Base-by-base conservation (phyloP, 2,113 vertebrate species). In the Heterocephalus glaber region DNA sequence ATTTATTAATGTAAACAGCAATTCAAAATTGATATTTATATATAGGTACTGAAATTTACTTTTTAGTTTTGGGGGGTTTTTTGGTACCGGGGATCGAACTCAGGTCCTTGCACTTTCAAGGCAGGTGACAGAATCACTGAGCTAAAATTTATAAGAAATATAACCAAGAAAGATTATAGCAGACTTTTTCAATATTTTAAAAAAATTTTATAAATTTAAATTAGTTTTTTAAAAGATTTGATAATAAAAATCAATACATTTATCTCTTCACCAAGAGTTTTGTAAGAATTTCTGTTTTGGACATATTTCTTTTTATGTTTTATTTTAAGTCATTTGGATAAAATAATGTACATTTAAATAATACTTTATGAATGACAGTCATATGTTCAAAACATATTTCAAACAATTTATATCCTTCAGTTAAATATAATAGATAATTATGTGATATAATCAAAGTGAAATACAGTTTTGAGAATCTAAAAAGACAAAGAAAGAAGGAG, bases 241-340 rank as follows among this genome's bases (percentile, higher is more conserved):
- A 14, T 49, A 93, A 81, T 63, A 77, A 82, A 85, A 47, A 65
- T 74, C 79, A 86, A 35, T 86, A 87, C 28, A 89, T 54, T 61
- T 76, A 79, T 28, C 44, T 85, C 19, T 41, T 22, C 7, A 83
- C 65, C 0, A 65, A 41, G 11, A 86, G 52, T 89, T 90, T 72
- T 91, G 54, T 63, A 52, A 89, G 49, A 81, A 87, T 92, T 94
- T 81, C 52, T 89, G 20, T 38, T 76, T 86, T 54, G 16, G 6
- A 94, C 94, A 82, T 87, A 83, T 82, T 83, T 28, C 6, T 63
- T n/a, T 16, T 93, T 24, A 47, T 89, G 86, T 90, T 83, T 80
- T 4, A 88, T 65, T 84, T 79, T 95, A 35, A 89, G 81, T 19
- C 4, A 56, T 90, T 90, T 84, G 3, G 10, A 77, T 92, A 54